Base-by-base conservation (phyloP, 1,140 invertebrate genomes). In the Daktulosphaira vitifoliae region DNA sequence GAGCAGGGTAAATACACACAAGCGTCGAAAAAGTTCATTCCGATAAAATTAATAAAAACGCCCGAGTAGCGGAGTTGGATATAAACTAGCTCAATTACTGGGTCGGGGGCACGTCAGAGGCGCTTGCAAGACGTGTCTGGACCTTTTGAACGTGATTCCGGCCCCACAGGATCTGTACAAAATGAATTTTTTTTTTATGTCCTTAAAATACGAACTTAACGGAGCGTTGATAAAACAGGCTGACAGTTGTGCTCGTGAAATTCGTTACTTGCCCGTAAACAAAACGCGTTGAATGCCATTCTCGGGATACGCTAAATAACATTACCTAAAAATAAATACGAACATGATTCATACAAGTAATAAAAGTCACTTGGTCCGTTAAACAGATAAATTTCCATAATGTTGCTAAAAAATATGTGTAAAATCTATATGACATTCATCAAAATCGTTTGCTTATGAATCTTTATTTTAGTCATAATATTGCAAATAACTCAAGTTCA, bases 21-120 rank as follows among this genome's bases (percentile, higher is more conserved):
- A 33, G 11, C 5, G 29, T 33, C 11, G 29, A 46, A 48, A 42
- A 44, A 56, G 37, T 56, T 56, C 22, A 23, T 62, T 44, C 44
- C 56, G 42, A 62, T 48, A 62, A 48, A 62, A 62, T 62, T 62
- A 62, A 62, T 62, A 62, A 62, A 62, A 62, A 62, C 23, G n/a
- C 23, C 25, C n/a, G 25, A 0, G 4, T n/a, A n/a, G 6, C 16
- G 15, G 4, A 1, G 48, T 22, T 11, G n/a, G 20, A 5, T 42
- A 44, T 26, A 20, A 8, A 59, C 38, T 15, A 29, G 23, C 54
- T 42, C 54, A 46, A 59, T 59, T 59, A 48, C 39, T 29, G 53
- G 8, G 16, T 3, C 11, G 7, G 50, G n/a, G n/a, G n/a, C 26
- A 16, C 20, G 38, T 26, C 53, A 18, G 15, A 11, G 8, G 22